Evolutionary conservation across 2,113 vertebrate genomes (phyloP).

Genomic region (Crocuta crocuta): DNA sequence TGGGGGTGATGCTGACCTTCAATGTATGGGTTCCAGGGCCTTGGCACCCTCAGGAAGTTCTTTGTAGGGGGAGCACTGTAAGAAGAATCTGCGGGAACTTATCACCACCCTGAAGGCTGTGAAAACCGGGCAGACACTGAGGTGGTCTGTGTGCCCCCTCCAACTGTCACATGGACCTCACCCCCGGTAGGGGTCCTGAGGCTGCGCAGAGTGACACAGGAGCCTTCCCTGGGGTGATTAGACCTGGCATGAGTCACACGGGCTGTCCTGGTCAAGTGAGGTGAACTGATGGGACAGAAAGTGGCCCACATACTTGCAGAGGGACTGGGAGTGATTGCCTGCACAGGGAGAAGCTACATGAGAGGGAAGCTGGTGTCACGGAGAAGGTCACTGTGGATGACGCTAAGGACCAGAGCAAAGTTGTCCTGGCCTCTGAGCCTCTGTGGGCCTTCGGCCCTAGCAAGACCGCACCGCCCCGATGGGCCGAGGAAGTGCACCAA

Average conservation of each 20-base stretch:
- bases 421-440: slow-evolving; percentile 97
- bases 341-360: slow-evolving; percentile 97
- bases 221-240: slow-evolving; percentile 97
- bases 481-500: slow-evolving; percentile 98
- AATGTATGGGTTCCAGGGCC: fast-evolving
- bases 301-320: slow-evolving; percentile 94
- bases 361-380: slow-evolving; percentile 96
- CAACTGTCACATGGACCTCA: slow-evolving; percentile 95
- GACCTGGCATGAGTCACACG: slow-evolving; percentile 95
- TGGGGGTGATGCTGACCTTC: slow-evolving; percentile 70
- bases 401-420: slow-evolving; percentile 97
- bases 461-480: slow-evolving; percentile 96
- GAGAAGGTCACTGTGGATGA: slow-evolving; percentile 97
- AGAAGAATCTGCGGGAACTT: slow-evolving; percentile 93
- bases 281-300: slow-evolving; percentile 99
- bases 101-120: slow-evolving; percentile 92
- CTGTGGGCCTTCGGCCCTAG: slow-evolving; percentile 98
- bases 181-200: slow-evolving; percentile 90
- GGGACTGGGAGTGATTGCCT: slow-evolving; percentile 95
- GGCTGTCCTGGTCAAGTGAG: slow-evolving; percentile 97
- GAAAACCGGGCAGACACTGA: slow-evolving; percentile 90
- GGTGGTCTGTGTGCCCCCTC: slow-evolving; percentile 95
- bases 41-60: slow-evolving; percentile 95
- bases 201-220: slow-evolving; percentile 97
- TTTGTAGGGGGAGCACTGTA: slow-evolving; percentile 97